phyloP scores from a whole-genome alignment of 2,113 vertebrate species.

The Daubentonia madagascariensis region DNA sequence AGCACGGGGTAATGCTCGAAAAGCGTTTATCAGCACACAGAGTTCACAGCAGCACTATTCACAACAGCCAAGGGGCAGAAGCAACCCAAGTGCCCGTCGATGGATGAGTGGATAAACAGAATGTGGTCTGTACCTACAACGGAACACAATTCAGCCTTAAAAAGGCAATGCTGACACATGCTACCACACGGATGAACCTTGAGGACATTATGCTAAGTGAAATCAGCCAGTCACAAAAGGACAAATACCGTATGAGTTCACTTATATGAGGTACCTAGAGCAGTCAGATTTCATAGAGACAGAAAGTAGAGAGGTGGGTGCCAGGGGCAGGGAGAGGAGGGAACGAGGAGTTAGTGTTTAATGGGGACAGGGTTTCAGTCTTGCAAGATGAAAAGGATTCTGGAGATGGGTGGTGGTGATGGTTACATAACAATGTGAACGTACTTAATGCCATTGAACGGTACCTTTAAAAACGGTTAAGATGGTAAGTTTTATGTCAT shows the following conservation, averaged over 20 bases:
- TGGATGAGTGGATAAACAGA: background rate
- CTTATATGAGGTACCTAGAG: background rate
- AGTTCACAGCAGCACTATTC: background rate
- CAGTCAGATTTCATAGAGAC: background rate
- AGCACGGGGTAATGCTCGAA: background rate
- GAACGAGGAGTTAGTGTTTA: background rate
- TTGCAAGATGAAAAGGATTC: background rate
- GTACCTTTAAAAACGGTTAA: background rate
- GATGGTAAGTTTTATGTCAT: background rate
- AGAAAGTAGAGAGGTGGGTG: background rate
- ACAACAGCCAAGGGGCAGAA: background rate
- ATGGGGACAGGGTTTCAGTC: background rate
- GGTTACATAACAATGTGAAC: background rate
- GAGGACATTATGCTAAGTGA: background rate
- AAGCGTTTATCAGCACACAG: background rate
- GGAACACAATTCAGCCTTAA: background rate
- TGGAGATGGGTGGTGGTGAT: background rate
- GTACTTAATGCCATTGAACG: background rate
- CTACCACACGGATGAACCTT: background rate
- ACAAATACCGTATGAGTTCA: background rate
- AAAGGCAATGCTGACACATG: background rate
- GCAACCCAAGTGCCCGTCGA: background rate
- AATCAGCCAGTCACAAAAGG: background rate
- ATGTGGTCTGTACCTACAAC: background rate
- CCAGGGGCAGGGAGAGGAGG: background rate